phyloP scores from a whole-genome alignment of 2,113 vertebrate genomes.

The Diphyllodes magnificus region DNA sequence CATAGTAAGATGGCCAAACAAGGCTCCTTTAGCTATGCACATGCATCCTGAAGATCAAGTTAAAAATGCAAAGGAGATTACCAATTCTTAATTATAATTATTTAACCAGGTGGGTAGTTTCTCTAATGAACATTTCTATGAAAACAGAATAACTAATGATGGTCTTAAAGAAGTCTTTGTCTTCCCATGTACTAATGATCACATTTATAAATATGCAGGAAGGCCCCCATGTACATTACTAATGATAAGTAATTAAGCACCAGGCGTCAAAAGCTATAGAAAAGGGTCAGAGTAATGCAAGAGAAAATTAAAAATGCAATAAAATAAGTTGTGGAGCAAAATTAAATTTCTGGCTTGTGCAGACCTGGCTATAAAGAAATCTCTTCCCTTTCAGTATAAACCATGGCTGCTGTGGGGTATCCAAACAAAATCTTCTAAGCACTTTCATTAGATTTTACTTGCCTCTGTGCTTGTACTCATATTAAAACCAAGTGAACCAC shows the following conservation, averaged over 20 bases:
- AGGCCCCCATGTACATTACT: conserved; percentile 80
- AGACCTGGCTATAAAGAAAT: conserved; percentile 57
- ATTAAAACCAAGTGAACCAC: conserved; percentile 53
- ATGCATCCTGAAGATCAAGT: conserved; percentile 59
- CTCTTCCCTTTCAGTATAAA: conserved; percentile 11
- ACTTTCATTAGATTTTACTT: conserved; percentile 58
- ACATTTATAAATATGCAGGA: conserved; percentile 83
- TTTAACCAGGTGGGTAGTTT: conserved; percentile 86
- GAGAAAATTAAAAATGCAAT: conserved; percentile 82
- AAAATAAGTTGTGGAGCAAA: conserved; percentile 76
- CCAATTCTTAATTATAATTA: conserved; percentile 81
- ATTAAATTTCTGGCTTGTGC: conserved; percentile 75
- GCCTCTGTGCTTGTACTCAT: conserved; percentile 31
- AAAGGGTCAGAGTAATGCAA: conserved; percentile 78
- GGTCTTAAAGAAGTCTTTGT: conserved; percentile 82
- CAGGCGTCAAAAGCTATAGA: conserved; percentile 79
- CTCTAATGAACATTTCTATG: conserved; percentile 83
- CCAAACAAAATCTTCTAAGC: conserved; percentile 59
- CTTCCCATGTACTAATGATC: conserved; percentile 83
- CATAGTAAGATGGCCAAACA: conserved; percentile 53
- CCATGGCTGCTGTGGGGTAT: conserved; percentile 15
- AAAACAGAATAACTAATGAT: conserved; percentile 85
- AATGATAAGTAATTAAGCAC: conserved; percentile 86
- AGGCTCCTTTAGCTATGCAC: conserved; percentile 45
- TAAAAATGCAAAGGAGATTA: conserved; percentile 80